phyloP scores from a whole-genome alignment of 2,797 vertebrate species.

The Carapus acus region DNA sequence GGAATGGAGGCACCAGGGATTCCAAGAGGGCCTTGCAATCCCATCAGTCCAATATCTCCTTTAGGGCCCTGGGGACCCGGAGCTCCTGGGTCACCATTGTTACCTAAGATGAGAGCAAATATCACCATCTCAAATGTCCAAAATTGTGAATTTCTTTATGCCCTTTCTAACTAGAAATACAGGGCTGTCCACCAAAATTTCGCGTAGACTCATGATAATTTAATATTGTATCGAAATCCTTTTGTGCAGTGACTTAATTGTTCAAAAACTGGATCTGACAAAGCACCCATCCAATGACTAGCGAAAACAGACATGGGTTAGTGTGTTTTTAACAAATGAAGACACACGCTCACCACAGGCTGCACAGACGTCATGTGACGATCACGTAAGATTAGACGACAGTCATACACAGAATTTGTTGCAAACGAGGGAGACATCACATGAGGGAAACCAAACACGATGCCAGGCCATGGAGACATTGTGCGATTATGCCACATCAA shows the following conservation, averaged over 20 bases:
- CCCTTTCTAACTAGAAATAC: too few relatives aligned
- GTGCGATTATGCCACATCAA: conserved; percentile 9
- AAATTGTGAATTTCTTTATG: too few relatives aligned
- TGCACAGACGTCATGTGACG: neutral
- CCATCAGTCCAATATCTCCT: conserved; percentile 59
- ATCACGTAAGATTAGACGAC: conserved; percentile 1
- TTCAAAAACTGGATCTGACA: too few relatives aligned
- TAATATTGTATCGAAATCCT: neutral
- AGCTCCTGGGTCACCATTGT: conserved; percentile 37
- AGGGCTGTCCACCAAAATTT: too few relatives aligned
- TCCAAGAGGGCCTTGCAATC: conserved; percentile 51
- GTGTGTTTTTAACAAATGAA: neutral
- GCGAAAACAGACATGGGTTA: neutral
- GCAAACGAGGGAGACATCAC: conserved; percentile 4
- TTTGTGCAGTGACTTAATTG: too few relatives aligned
- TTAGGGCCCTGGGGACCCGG: conserved; percentile 31
- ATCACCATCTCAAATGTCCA: too few relatives aligned
- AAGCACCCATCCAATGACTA: neutral
- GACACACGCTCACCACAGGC: neutral
- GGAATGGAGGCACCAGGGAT: conserved; percentile 29
- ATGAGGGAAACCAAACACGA: neutral
- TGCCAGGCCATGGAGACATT: conserved; percentile 2
- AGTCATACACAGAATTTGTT: neutral
- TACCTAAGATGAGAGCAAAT: conserved; percentile 40
- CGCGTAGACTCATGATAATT: too few relatives aligned